These are phyloP conservation scores for Formica exsecta DNA, from an alignment of 1,140 invertebrate genomes.

Conservation along the genomic window DNA sequence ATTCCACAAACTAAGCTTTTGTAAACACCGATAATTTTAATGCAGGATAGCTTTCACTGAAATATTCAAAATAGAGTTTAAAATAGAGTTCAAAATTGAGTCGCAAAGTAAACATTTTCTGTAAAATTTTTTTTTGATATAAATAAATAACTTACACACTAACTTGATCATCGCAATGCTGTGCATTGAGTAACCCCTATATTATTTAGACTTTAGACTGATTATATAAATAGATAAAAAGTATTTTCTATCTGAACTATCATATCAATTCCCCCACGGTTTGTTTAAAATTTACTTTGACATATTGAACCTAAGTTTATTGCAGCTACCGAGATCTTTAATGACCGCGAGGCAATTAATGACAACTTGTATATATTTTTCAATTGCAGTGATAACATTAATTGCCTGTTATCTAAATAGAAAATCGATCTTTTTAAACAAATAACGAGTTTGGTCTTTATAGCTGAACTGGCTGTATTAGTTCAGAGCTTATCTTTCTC, in stretches of 20 bases:
- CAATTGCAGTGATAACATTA: slow-evolving; percentile 12
- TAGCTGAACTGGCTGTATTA: no score
- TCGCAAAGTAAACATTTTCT: not conserved
- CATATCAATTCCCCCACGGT: not conserved
- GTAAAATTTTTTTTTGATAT: not conserved
- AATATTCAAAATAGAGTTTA: slow-evolving; percentile 8
- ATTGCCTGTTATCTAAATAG: not conserved
- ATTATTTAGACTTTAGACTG: not conserved
- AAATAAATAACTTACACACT: not conserved
- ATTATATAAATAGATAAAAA: not conserved
- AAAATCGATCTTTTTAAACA: not conserved
- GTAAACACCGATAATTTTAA: slow-evolving; percentile 11
- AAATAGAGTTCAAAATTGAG: no score
- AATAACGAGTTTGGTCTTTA: no score
- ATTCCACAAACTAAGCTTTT: not conserved
- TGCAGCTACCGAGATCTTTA: not conserved
- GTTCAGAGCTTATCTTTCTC: no score
- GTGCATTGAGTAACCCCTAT: not conserved
- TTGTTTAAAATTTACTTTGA: not conserved
- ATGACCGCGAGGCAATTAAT: slow-evolving; percentile 3
- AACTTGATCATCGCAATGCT: not conserved
- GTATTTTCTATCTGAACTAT: not conserved
- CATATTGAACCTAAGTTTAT: not conserved
- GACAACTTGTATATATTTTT: slow-evolving; percentile 15
- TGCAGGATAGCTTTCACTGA: not conserved